Evolutionary conservation across 2,888 invertebrate species (phyloP).

Genomic region (Taphrorychus bicolor): DNA sequence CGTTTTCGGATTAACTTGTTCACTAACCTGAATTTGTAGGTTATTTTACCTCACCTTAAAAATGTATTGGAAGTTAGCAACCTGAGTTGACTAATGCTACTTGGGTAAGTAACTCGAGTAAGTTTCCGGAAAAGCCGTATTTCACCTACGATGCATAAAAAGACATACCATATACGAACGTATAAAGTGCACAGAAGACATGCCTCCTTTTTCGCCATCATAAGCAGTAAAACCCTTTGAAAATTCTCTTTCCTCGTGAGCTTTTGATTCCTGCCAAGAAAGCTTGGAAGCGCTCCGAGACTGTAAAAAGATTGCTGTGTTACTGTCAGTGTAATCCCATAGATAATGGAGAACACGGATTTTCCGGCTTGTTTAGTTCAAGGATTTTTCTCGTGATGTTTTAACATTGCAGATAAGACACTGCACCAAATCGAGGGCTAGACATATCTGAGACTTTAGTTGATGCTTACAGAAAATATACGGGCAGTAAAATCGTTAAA

Average conservation of each 20-base stretch:
- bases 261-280: constrained; percentile 30
- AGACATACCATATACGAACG: no score
- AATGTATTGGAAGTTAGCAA: no score
- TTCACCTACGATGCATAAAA: no score
- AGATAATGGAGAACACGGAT: constrained; percentile 14
- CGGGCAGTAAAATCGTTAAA: no score
- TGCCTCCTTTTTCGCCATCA: constrained; percentile 15
- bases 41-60: no score
- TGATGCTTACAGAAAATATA: background rate
- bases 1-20: no score
- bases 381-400: constrained; percentile 9
- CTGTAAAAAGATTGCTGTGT: constrained; percentile 26
- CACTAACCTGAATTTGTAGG: no score
- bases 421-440: background rate
- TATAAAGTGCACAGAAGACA: constrained; percentile 11
- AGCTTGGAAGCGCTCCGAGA: constrained; percentile 31
- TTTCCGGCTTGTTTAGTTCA: constrained; percentile 11
- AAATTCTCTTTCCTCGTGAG: constrained; percentile 28
- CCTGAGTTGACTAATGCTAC: no score
- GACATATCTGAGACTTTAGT: background rate
- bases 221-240: constrained; percentile 34
- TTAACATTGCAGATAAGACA: constrained; percentile 2
- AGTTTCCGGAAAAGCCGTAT: no score
- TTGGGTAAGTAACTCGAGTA: no score
- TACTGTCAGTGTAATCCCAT: constrained; percentile 16